Evolutionary conservation across 2,888 invertebrate genomes (phyloP).

Genomic region (Scaptomyza parva): DNA sequence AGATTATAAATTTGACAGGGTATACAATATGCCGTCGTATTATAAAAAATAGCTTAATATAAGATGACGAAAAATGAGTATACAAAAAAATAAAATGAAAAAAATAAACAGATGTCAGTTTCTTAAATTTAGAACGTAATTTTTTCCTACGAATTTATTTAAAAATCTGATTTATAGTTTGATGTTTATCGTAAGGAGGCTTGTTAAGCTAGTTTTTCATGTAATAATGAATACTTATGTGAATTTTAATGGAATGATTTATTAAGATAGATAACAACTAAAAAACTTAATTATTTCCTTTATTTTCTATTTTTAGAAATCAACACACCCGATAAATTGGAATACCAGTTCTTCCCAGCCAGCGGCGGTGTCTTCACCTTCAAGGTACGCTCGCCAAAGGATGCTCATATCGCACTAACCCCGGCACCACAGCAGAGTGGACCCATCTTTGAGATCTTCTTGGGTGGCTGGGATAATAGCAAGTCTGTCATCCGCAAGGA

Average conservation of each 20-base stretch:
- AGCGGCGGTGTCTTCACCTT: slow-evolving; percentile 90
- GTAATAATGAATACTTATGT: background rate
- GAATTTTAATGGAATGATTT: background rate
- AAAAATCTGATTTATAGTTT: background rate
- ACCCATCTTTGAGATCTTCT: slow-evolving; percentile 94
- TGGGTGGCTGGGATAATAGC: slow-evolving; percentile 95
- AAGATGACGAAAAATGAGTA: background rate
- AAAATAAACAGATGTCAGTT: background rate
- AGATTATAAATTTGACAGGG: background rate
- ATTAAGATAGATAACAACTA: background rate
- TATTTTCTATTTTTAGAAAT: slow-evolving; percentile 86
- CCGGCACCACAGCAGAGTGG: slow-evolving; percentile 89
- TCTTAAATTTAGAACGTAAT: slow-evolving; percentile 1
- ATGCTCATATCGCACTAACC: slow-evolving; percentile 94
- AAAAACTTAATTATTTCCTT: background rate
- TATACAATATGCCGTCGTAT: background rate
- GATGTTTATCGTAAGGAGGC: background rate
- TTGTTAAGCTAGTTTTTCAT: background rate
- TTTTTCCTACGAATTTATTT: background rate
- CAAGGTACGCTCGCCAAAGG: slow-evolving; percentile 91
- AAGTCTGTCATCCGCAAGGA: slow-evolving; percentile 94
- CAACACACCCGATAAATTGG: slow-evolving; percentile 91
- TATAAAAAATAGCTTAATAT: background rate
- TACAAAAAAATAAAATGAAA: background rate
- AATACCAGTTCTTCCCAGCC: slow-evolving; percentile 92